phyloP scores from a whole-genome alignment of 64 coral and sea anemone genomes.

The Platygyra sinensis region DNA sequence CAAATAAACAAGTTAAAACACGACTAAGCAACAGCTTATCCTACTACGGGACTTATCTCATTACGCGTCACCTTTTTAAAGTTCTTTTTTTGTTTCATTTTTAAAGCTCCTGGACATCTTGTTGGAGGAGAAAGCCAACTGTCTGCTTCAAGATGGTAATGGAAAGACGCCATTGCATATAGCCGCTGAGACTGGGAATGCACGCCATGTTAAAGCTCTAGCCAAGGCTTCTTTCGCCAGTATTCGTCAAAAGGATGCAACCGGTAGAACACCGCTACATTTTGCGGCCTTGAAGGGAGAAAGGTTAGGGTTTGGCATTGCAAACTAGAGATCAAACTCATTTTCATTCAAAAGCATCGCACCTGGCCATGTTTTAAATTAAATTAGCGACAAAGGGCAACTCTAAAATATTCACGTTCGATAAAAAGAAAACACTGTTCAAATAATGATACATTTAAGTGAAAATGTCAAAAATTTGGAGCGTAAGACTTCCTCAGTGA shows the following conservation, averaged over 20 bases:
- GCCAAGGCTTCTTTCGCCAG: constrained; percentile 34
- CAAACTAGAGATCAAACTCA: not conserved
- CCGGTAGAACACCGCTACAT: constrained; percentile 74
- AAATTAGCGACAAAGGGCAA: too few relatives aligned
- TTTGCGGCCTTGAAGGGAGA: constrained; percentile 79
- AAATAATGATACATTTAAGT: too few relatives aligned
- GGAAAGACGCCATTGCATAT: constrained; percentile 76
- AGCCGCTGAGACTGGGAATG: constrained; percentile 64
- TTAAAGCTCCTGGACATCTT: constrained; percentile 62
- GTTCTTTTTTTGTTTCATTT: not conserved
- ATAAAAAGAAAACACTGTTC: too few relatives aligned
- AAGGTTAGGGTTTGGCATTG: constrained; percentile 37
- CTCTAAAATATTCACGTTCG: too few relatives aligned
- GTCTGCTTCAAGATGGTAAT: constrained; percentile 49
- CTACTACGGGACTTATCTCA: too few relatives aligned
- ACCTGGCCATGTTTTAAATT: too few relatives aligned
- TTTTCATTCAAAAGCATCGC: not conserved
- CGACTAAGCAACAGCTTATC: too few relatives aligned
- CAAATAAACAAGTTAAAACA: too few relatives aligned
- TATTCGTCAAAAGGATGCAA: constrained; percentile 60
- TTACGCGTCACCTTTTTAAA: too few relatives aligned
- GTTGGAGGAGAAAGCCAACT: constrained; percentile 56
- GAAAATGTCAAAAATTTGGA: too few relatives aligned
- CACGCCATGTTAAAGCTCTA: constrained; percentile 60
- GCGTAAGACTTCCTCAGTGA: too few relatives aligned